Evolutionary conservation across 2,888 invertebrate species (phyloP), one percentile per base, ranked within the genome.

Genomic region (Suillia variegata): DNA sequence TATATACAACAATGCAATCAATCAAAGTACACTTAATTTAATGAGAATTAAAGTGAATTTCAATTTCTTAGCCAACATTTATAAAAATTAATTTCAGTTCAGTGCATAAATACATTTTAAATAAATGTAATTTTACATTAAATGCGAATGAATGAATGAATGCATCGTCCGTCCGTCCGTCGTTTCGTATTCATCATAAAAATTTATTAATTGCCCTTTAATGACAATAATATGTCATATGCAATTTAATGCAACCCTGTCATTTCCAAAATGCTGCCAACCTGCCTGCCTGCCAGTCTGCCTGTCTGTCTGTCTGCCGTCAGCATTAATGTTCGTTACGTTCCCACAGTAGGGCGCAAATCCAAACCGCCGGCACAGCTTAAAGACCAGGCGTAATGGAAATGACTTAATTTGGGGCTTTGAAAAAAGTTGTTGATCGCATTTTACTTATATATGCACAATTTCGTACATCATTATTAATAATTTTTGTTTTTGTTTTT

Each of bases 221-320:
- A 45, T 45, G 20, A 18, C 17, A 45, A 45, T 45, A 45, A 45
- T 45, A 45, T 45, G 45, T 45, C 45, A 45, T 18, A 45, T 45
- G 4, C 5, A 4, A 20, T 45, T 45, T 45, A 45, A 45, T 38
- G 38, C 38, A 38, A n/a, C 38, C 8, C 38, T 13, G 4, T n/a
- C 38, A 38, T n/a, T 13, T n/a, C 4, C 38, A n/a, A n/a, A 38
- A n/a, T n/a, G 8, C 38, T 38, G 4, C 4, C 4, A 38, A 38
- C 31, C 6, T n/a, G n/a, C n/a, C n/a, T n/a, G n/a, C n/a, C n/a
- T n/a, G n/a, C n/a, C n/a, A n/a, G n/a, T n/a, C n/a, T n/a, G n/a
- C n/a, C n/a, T n/a, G n/a, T n/a, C n/a, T n/a, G n/a, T n/a, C n/a
- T n/a, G n/a, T n/a, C n/a, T n/a, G n/a, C n/a, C n/a, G n/a, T n/a